Evolutionary conservation across 92 coral and sea anemone genomes (phyloP).

Genomic region (Heteractis magnifica): DNA sequence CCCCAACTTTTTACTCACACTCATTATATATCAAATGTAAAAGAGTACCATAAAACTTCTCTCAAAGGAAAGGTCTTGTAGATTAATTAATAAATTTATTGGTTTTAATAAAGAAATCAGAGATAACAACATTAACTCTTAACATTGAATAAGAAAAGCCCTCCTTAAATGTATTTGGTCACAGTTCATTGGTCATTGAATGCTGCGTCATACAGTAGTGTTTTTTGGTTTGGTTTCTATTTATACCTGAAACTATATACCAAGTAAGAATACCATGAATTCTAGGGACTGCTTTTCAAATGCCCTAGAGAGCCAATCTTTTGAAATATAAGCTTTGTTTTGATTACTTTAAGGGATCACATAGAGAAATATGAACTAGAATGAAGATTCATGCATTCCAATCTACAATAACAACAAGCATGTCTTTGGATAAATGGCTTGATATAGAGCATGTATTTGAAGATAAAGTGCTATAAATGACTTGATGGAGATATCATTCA

Average conservation of each 20-base stretch:
- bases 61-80: neutral
- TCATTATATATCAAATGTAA: neutral
- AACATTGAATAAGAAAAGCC: neutral
- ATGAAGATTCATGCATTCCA: neutral
- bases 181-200: neutral
- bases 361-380: neutral
- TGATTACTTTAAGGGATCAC: neutral
- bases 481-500: neutral
- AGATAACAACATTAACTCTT: neutral
- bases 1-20: neutral
- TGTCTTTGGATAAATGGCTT: neutral
- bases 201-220: neutral
- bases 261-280: constrained; percentile 5
- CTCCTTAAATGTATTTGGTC: neutral
- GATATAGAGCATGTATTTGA: neutral
- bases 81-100: neutral
- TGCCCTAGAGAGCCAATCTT: neutral
- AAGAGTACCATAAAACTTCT: neutral
- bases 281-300: neutral
- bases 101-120: neutral
- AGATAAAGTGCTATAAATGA: neutral
- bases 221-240: neutral
- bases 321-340: constrained; percentile 2
- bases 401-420: neutral
- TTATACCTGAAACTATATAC: constrained; percentile 1